A percentile compares a stretch with the other conserved stretches of the same genome.
Conservation (phyloP, 1,140 invertebrate species). For the Carcinoscorpius rotundicauda region DNA sequence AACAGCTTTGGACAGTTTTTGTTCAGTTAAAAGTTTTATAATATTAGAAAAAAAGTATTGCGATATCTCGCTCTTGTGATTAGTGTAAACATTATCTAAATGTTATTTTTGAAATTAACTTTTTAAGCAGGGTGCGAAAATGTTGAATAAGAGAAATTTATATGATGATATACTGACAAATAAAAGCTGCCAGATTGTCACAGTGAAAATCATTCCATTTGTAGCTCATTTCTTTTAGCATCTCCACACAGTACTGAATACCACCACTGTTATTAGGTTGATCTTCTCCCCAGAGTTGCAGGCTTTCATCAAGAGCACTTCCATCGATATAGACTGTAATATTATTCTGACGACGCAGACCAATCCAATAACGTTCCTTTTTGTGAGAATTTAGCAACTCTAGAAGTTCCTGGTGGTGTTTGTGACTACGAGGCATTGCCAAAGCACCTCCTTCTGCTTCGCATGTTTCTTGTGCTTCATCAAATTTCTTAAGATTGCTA, state of each 20-base stretch:
- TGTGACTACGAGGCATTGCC: constrained; percentile 15
- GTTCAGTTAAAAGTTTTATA: too few species aligned
- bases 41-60: too few species aligned
- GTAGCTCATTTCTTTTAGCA: constrained; percentile 20
- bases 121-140: too few species aligned
- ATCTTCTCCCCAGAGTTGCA: constrained; percentile 19
- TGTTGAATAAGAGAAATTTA: too few species aligned
- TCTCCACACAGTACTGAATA: constrained; percentile 21
- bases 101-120: too few species aligned
- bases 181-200: constrained; percentile 12
- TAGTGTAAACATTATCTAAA: too few species aligned
- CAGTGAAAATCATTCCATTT: constrained; percentile 24
- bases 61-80: too few species aligned
- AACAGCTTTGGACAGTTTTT: too few species aligned
- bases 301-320: neutral
- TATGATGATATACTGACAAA: constrained; percentile 17
- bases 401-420: constrained; percentile 18
- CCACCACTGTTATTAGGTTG: constrained; percentile 22
- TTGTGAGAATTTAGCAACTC: constrained; percentile 15
- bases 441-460: constrained; percentile 11
- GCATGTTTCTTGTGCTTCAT: constrained; percentile 18
- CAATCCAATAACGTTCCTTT: constrained; percentile 18
- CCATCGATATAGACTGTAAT: constrained; percentile 19
- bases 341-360: constrained; percentile 13
- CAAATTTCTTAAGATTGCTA: constrained; percentile 17